Evolutionary conservation across 2,797 vertebrate genomes (phyloP).

Genomic region (Merluccius polli): DNA sequence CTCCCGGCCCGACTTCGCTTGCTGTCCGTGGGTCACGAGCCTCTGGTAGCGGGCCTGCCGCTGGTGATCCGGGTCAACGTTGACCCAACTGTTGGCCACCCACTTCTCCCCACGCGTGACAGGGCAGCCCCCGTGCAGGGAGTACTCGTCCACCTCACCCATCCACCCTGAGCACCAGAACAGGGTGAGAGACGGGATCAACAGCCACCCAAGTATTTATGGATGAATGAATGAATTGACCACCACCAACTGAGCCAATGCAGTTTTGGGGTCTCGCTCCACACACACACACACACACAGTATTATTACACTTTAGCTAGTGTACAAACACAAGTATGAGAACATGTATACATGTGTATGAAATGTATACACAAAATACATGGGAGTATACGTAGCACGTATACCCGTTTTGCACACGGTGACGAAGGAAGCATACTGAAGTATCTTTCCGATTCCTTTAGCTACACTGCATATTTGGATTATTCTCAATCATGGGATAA

Average conservation of each 20-base stretch:
- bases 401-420: no score
- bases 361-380: not conserved
- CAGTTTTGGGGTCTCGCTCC: not conserved
- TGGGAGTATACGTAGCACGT: not conserved
- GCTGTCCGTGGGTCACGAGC: constrained; percentile 63
- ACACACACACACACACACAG: no score
- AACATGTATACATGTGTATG: not conserved
- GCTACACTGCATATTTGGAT: not conserved
- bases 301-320: not conserved
- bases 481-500: not conserved
- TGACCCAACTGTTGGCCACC: constrained; percentile 96
- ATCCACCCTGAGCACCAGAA: constrained; percentile 82
- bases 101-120: constrained; percentile 88
- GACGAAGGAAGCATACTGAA: not conserved
- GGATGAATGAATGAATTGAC: not conserved
- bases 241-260: not conserved
- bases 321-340: not conserved
- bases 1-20: constrained; percentile 47
- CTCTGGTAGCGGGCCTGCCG: constrained; percentile 89
- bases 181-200: not conserved
- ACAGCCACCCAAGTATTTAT: not conserved
- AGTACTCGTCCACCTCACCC: constrained; percentile 93
- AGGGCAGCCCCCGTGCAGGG: constrained; percentile 89
- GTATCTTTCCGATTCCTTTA: not conserved
- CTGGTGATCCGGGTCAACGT: constrained; percentile 86